Base-by-base conservation (phyloP, 1,140 invertebrate species). In the Diorhabda carinulata region DNA sequence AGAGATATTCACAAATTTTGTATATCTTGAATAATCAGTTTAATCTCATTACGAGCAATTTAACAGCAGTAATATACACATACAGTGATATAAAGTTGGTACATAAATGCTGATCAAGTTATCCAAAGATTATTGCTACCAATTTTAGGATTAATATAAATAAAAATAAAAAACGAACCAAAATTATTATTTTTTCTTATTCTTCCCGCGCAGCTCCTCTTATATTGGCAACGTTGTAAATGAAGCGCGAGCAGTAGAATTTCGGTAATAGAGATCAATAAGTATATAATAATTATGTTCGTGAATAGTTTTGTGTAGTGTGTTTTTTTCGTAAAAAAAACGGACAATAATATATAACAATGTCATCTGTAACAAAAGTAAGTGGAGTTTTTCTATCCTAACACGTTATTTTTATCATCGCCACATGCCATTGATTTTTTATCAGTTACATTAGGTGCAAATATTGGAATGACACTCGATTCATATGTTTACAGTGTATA, bases 211-310 rank as follows among this genome's bases (percentile, higher is more conserved):
- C 58, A 60, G 42, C 41, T 10, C 41, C 7, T 3, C 2, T 42
- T 3, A 3, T 4, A 40, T 56, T 25, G 63, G 63, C 63, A 64
- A 64, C 63, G 56, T 25, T 42, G 63, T 10, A 5, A 7, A 8
- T 42, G 2, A 8, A 57, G 63, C 63, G 63, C 63, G 63, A 64
- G 63, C 63, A 56, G 10, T 44, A 56, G 10, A 64, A 62, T 64
- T 64, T 64, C 47, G 63, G 44, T 42, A 52, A 64, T 52, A 64
- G 56, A n/a, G 63, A 64, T 64, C 63, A 64, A 64, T 64, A 64
- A 64, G n/a, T 42, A 62, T 43, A n/a, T 62, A 62, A 43, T n/a
- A 62, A 43, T 42, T 6, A 62, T 43, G 61, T 62, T 10, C 10
- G 43, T 62, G 44, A 43, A 43, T 6, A 52, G 43, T 43, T 43